Percentiles rank a stretch among this genome's conserved stretches.
Evolutionary conservation across 2,888 invertebrate genomes (phyloP).

Genomic region (Magallana nippona): DNA sequence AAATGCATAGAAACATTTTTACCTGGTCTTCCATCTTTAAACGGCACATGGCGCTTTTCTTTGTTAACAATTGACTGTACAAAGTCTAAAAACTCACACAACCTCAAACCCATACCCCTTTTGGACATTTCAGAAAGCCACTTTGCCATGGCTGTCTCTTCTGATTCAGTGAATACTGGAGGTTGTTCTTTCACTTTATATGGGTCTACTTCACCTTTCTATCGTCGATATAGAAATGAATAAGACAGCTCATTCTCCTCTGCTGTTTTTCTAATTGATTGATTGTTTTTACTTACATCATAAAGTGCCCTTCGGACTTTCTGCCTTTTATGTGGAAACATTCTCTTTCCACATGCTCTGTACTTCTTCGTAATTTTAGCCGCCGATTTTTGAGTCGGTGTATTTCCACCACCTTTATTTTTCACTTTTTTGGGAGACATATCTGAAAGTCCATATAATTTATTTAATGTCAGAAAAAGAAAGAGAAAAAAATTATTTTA

Average conservation of each 20-base stretch:
- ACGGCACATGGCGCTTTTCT: constrained; percentile 49
- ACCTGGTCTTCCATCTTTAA: constrained; percentile 47
- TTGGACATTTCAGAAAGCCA: constrained; percentile 51
- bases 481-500: not conserved
- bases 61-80: constrained; percentile 47
- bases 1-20: constrained; percentile 46
- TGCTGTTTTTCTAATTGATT: not conserved
- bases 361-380: not conserved
- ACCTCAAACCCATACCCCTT: constrained; percentile 44
- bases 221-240: not conserved
- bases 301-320: not conserved
- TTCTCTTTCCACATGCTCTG: not conserved
- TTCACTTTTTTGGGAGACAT: constrained; percentile 3
- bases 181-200: not conserved
- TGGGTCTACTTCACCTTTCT: constrained; percentile 32
- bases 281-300: not conserved
- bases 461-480: not conserved
- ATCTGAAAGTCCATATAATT: not conserved
- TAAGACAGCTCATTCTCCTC: not conserved
- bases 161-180: constrained; percentile 14
- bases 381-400: not conserved
- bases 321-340: not conserved
- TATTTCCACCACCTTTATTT: not conserved
- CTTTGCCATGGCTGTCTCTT: constrained; percentile 42
- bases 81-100: constrained; percentile 50